Percentiles rank a stretch among this genome's conserved stretches.
Evolutionary conservation across 2,113 vertebrate genomes (phyloP).

Genomic region (Silurus glanis): DNA sequence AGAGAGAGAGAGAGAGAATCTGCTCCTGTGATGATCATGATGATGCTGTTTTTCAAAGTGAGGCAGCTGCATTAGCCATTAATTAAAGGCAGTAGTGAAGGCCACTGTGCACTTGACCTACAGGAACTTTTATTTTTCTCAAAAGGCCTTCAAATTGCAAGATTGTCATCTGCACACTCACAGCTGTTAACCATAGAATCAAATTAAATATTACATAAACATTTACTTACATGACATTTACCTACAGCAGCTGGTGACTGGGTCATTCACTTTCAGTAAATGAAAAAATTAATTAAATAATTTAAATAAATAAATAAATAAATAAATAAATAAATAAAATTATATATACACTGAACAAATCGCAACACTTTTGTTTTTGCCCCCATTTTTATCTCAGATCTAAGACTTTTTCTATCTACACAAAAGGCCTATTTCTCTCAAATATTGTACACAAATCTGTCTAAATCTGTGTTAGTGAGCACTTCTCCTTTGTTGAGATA

Average conservation of each 20-base stretch:
- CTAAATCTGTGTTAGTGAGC: no score
- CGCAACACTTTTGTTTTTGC: no score
- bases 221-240: not conserved
- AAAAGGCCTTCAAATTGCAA: not conserved
- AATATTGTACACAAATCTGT: no score
- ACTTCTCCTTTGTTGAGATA: no score
- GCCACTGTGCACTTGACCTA: constrained; percentile 30
- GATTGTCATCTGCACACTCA: not conserved
- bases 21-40: not conserved
- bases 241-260: not conserved
- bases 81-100: constrained; percentile 59
- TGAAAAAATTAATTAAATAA: no score
- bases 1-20: not conserved
- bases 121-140: constrained; percentile 28
- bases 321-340: no score
- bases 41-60: constrained; percentile 39
- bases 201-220: not conserved
- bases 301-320: no score
- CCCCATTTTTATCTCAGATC: no score
- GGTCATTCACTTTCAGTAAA: no score
- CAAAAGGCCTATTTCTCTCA: no score
- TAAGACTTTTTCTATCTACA: no score
- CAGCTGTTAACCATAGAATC: not conserved
- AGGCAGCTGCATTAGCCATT: constrained; percentile 46
- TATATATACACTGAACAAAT: no score